A percentile compares a stretch with the other conserved stretches of the same genome.
Conservation (phyloP, 2,797 vertebrate genomes). For the Sylvia borin region DNA sequence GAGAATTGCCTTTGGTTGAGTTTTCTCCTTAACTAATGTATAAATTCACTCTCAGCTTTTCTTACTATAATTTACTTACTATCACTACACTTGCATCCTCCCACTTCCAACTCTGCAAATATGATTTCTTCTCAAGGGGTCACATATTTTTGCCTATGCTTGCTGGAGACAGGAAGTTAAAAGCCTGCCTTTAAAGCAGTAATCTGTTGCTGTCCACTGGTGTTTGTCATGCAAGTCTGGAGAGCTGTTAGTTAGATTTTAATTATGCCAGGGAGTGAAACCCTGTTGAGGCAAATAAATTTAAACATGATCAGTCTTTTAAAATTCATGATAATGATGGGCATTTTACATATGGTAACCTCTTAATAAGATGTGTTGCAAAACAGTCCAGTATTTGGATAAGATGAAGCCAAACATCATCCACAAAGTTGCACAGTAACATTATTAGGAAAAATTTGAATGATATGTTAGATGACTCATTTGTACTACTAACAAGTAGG, state of each 20-base stretch:
- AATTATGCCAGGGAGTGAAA: not conserved
- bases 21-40: not conserved
- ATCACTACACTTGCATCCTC: not conserved
- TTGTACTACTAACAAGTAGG: not conserved
- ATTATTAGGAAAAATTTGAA: not conserved
- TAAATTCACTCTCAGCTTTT: not conserved
- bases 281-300: not conserved
- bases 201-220: not conserved
- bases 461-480: not conserved
- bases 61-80: not conserved
- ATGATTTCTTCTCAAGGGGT: not conserved
- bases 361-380: not conserved
- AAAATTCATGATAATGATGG: not conserved
- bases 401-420: not conserved
- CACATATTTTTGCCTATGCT: not conserved
- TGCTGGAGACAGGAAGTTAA: not conserved
- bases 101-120: rapidly evolving
- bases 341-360: not conserved
- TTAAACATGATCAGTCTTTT: not conserved
- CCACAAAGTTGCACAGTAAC: not conserved
- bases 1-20: rapidly evolving
- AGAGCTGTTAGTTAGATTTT: not conserved
- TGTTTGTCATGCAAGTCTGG: not conserved
- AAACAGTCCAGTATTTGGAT: not conserved
- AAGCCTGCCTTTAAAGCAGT: not conserved